Percentiles rank a stretch among this genome's conserved stretches.
Evolutionary conservation across 2,113 vertebrate genomes (phyloP).

Genomic region (Brienomyrus longianalis): DNA sequence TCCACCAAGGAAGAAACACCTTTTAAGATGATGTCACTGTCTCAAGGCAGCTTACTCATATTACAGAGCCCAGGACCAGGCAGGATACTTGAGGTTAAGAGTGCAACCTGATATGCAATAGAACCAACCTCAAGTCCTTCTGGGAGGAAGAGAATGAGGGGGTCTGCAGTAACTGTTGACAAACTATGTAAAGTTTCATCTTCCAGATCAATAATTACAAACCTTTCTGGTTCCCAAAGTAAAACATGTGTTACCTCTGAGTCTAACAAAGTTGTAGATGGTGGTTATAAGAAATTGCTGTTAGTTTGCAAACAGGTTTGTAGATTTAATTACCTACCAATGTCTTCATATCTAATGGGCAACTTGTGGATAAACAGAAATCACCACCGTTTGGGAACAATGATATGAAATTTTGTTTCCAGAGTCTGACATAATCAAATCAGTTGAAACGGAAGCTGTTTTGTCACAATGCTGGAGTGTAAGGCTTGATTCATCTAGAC

Average conservation of each 20-base stretch:
- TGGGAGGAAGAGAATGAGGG: background rate
- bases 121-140: background rate
- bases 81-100: background rate
- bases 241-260: background rate
- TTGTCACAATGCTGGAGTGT: background rate
- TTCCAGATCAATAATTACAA: background rate
- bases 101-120: background rate
- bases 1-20: background rate
- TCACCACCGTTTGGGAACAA: conserved; percentile 6
- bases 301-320: background rate
- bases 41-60: background rate
- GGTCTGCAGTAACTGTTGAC: background rate
- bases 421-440: background rate
- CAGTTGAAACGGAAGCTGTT: background rate
- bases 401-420: background rate
- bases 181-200: background rate
- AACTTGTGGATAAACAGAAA: background rate
- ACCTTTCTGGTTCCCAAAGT: background rate
- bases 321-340: conserved; percentile 40
- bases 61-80: background rate
- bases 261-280: background rate
- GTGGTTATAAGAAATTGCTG: background rate
- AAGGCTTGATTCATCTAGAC: background rate
- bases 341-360: conserved; percentile 30
- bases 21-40: background rate